A percentile compares a stretch with the other conserved stretches of the same genome.
Evolutionary conservation across 2,888 invertebrate genomes (phyloP).

Genomic region (Pogonocherus hispidulus): DNA sequence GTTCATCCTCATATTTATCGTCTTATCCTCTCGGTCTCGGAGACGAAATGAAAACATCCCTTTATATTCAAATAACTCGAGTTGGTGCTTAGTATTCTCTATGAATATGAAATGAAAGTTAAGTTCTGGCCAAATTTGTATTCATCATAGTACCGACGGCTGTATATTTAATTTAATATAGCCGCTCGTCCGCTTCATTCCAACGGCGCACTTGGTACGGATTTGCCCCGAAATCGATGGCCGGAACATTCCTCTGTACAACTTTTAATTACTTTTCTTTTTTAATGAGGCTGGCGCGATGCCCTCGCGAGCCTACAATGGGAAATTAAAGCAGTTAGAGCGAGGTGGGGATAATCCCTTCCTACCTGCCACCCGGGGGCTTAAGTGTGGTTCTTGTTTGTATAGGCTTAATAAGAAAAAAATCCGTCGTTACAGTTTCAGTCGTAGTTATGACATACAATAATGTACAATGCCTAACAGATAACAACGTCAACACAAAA

Average conservation of each 20-base stretch:
- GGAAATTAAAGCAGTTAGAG: constrained; percentile 26
- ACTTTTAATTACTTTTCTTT: constrained; percentile 55
- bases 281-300: constrained; percentile 45
- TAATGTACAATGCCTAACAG: too few relatives aligned
- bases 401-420: too few relatives aligned
- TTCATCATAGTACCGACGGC: constrained; percentile 57
- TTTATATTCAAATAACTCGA: constrained; percentile 60
- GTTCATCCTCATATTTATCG: constrained; percentile 46
- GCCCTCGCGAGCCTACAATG: constrained; percentile 16
- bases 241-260: constrained; percentile 44
- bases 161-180: constrained; percentile 59
- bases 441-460: too few relatives aligned
- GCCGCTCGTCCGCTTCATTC: constrained; percentile 33
- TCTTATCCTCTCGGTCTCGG: constrained; percentile 35
- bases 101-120: constrained; percentile 61
- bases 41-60: constrained; percentile 53
- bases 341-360: not conserved
- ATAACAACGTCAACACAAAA: too few relatives aligned
- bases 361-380: not conserved
- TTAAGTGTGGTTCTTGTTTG: too few relatives aligned
- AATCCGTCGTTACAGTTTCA: too few relatives aligned
- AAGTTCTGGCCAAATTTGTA: constrained; percentile 59
- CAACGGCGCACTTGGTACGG: constrained; percentile 41
- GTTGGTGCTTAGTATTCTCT: constrained; percentile 58
- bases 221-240: constrained; percentile 48